Evolutionary conservation across 2,888 invertebrate genomes (phyloP), one percentile per base, ranked within the genome.

Genomic region (Metacarcinus magister): DNA sequence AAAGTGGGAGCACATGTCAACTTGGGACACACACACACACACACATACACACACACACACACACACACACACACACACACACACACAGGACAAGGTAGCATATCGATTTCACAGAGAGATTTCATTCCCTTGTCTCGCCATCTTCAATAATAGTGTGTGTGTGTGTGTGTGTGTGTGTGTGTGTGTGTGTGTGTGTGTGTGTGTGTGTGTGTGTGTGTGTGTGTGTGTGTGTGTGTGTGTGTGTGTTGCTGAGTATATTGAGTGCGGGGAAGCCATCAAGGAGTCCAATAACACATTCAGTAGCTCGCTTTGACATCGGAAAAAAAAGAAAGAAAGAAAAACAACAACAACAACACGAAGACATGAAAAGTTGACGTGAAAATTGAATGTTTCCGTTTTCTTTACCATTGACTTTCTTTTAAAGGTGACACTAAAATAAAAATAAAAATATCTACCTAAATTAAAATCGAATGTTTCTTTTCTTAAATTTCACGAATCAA

Each of bases 111-210:
- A 67, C 54, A 23, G 67, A 0, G 19, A n/a, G 67, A 67, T 67
- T 67, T 67, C 67, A 23, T 19, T 16, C 67, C 23, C 67, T 19
- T 67, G 67, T 23, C 1, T 23, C n/a, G 4, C 23, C 67, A 23
- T 67, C 67, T 67, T 67, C 67, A 67, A 67, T 67, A 67, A 23
- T 16, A 1, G 67, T 67, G 67, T 67, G 67, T 67, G n/a, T 67
- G 67, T 67, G 67, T 67, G 67, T 67, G 67, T 67, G 67, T 67
- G 67, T 67, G 67, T 67, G 67, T 67, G 67, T 67, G 67, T 67
- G 67, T 67, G 67, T 67, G 67, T 67, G 67, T 67, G 67, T 67
- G 67, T 67, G 67, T 67, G 67, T 67, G 67, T 67, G 67, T 67
- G 67, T 67, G 67, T 67, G 67, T 67, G 67, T 54, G 67, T 67